These are phyloP conservation scores for Malaclemys terrapin DNA, from an alignment of 2,113 vertebrate species.

Conservation along the genomic window DNA sequence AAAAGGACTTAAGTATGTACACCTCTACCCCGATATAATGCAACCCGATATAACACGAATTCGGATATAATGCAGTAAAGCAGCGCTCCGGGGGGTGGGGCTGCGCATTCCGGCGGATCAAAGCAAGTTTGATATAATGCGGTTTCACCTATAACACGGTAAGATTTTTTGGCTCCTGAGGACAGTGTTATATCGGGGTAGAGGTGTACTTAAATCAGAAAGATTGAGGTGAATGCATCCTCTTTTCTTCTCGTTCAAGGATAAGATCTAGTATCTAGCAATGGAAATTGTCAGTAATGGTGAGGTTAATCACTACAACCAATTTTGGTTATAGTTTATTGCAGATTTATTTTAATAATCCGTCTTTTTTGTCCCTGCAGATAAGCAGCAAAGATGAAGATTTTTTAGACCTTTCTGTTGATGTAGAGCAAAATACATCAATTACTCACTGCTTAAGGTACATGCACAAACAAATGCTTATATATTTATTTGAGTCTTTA, in stretches of 20 bases:
- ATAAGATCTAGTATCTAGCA: neutral
- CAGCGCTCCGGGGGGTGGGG: too few species aligned
- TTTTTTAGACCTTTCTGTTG: slow-evolving; percentile 89
- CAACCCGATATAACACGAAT: too few species aligned
- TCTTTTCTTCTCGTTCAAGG: neutral
- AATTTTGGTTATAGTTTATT: neutral
- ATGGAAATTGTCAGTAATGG: neutral
- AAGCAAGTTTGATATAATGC: too few species aligned
- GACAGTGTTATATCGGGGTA: too few species aligned
- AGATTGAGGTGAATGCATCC: neutral
- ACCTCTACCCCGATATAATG: too few species aligned
- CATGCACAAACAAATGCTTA: neutral
- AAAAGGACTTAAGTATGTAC: neutral
- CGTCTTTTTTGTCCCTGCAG: slow-evolving; percentile 65
- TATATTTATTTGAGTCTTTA: neutral
- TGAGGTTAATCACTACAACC: neutral
- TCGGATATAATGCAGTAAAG: too few species aligned
- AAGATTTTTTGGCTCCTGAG: too few species aligned
- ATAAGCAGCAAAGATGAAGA: slow-evolving; percentile 91
- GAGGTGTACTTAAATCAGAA: neutral
- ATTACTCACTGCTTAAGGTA: slow-evolving; percentile 90
- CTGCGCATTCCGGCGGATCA: too few species aligned
- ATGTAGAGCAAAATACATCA: slow-evolving; percentile 89
- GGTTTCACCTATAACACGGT: too few species aligned
- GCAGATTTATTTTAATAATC: neutral